These are phyloP conservation scores for Copidosoma floridanum DNA, from an alignment of 1,140 invertebrate genomes.

Conservation along the genomic window DNA sequence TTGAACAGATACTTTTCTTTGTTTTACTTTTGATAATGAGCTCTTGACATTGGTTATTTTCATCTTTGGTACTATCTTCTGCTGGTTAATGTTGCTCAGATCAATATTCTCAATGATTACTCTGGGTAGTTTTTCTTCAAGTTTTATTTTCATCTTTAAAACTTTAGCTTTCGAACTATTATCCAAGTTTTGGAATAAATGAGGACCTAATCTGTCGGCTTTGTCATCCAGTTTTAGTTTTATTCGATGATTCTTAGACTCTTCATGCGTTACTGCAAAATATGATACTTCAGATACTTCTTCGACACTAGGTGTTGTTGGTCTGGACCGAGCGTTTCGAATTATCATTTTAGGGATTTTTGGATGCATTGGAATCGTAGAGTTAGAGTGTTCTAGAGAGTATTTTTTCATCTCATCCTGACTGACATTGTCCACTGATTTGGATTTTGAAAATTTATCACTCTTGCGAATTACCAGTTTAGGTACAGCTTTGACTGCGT, in stretches of 20 bases:
- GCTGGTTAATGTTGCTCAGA: conserved; percentile 24
- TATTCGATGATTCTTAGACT: conserved; percentile 31
- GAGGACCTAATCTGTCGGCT: conserved; percentile 6
- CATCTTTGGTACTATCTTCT: conserved; percentile 43
- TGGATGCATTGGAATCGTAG: conserved; percentile 23
- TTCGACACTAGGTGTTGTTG: conserved; percentile 46
- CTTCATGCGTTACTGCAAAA: conserved; percentile 15
- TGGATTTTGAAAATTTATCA: conserved; percentile 34
- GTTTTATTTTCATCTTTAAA: conserved; percentile 52
- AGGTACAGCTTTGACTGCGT: conserved; percentile 36
- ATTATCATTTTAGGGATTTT: conserved; percentile 57
- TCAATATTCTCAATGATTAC: conserved; percentile 41
- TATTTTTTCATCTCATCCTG: conserved; percentile 4
- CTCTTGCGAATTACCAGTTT: conserved; percentile 49
- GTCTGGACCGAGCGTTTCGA: conserved; percentile 46
- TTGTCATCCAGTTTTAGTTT: conserved; percentile 36
- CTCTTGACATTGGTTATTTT: conserved; percentile 45
- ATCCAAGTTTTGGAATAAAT: not conserved
- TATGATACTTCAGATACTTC: conserved; percentile 32
- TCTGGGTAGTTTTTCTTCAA: conserved; percentile 45
- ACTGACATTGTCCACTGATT: conserved; percentile 13
- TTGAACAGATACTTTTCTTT: too few species aligned
- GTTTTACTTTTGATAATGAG: conserved; percentile 21
- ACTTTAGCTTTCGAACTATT: conserved; percentile 36
- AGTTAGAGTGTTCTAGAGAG: not conserved